Conservation (phyloP, 2,113 vertebrate species). For the Microtus ochrogaster region DNA sequence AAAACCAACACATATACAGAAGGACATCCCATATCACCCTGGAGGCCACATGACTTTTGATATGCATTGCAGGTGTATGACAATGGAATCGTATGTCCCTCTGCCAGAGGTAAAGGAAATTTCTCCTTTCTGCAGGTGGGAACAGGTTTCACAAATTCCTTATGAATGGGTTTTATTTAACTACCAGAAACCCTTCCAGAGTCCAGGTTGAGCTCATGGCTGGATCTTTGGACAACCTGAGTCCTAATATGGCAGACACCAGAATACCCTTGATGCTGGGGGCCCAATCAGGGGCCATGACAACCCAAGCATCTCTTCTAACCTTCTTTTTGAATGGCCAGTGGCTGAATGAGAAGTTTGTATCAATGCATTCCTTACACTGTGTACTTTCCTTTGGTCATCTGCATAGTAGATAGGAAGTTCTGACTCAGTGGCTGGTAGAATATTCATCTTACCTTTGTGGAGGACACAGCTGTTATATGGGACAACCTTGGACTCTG, state of each 20-base stretch:
- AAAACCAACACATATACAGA: too few relatives aligned
- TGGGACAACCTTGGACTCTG: not conserved
- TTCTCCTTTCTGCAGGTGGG: not conserved
- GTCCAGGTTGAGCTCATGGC: not conserved
- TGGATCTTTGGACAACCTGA: not conserved
- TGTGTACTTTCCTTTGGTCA: not conserved
- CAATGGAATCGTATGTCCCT: not conserved
- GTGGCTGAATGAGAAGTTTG: not conserved
- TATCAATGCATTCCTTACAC: not conserved
- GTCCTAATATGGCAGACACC: not conserved
- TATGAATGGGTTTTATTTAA: not conserved
- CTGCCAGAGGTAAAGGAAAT: not conserved
- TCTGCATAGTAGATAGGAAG: constrained; percentile 32
- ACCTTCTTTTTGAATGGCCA: not conserved
- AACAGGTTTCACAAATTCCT: not conserved
- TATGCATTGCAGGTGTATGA: not conserved
- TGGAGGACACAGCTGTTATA: not conserved
- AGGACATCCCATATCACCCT: not conserved
- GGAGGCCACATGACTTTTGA: not conserved
- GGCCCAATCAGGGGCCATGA: not conserved
- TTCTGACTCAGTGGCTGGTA: not conserved
- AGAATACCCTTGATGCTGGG: not conserved
- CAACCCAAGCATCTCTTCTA: not conserved
- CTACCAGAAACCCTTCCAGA: not conserved
- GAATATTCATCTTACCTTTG: constrained; percentile 17